A percentile compares a stretch with the other conserved stretches of the same genome.
phyloP scores from a whole-genome alignment of 2,113 vertebrate species.

The Carassius auratus region DNA sequence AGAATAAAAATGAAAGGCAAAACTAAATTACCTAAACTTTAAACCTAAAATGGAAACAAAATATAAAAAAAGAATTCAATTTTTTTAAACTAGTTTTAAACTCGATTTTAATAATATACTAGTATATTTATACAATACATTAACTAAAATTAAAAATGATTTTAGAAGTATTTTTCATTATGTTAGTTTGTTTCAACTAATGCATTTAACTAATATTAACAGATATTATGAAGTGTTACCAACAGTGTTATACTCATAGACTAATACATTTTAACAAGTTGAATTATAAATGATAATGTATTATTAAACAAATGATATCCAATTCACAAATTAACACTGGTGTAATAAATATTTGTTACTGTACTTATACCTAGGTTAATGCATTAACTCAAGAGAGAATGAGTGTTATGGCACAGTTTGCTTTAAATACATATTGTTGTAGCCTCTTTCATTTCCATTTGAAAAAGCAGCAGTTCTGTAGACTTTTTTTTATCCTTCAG shows the following conservation, averaged over 20 bases:
- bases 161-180: not conserved
- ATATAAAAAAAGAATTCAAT: too few relatives aligned
- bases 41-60: too few relatives aligned
- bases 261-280: not conserved
- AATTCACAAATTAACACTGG: not conserved
- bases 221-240: not conserved
- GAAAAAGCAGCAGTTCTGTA: not conserved
- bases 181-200: not conserved
- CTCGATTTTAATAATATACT: not conserved
- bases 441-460: not conserved
- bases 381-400: not conserved
- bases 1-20: too few relatives aligned
- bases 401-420: not conserved
- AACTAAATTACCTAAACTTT: too few relatives aligned
- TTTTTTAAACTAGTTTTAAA: too few relatives aligned
- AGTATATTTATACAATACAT: not conserved
- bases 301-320: not conserved
- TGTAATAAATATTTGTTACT: not conserved
- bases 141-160: not conserved
- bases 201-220: not conserved
- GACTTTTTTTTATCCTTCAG: not conserved
- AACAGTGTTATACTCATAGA: not conserved
- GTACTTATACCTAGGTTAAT: not conserved
- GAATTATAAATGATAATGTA: not conserved
- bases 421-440: constrained; percentile 3